Percentiles rank a stretch among this genome's conserved stretches.
phyloP scores from a whole-genome alignment of 1,140 invertebrate species.

The Drosophila ercepeae region DNA sequence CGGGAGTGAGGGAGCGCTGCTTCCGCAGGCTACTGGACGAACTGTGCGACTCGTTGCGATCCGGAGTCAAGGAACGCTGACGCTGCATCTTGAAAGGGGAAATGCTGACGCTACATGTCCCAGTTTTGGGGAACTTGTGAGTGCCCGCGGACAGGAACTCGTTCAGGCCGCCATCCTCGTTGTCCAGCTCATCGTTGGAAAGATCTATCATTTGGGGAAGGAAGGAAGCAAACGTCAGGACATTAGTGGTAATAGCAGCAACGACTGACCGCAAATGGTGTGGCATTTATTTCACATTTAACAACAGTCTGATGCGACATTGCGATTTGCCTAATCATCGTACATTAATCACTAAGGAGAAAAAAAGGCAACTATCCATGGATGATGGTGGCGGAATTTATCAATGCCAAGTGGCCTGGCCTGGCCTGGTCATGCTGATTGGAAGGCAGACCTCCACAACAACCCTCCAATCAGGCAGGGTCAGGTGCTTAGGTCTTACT shows the following conservation, averaged over 20 bases:
- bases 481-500: background rate
- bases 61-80: conserved; percentile 75
- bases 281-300: conserved; percentile 10
- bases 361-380: background rate
- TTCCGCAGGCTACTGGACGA: conserved; percentile 76
- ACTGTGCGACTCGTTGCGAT: conserved; percentile 79
- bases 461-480: background rate
- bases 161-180: conserved; percentile 68
- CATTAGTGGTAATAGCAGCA: background rate
- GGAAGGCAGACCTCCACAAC: background rate
- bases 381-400: background rate
- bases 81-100: conserved; percentile 75
- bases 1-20: conserved; percentile 80
- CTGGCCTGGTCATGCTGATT: conserved; percentile 1
- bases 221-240: conserved; percentile 1
- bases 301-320: background rate
- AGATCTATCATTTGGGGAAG: conserved; percentile 65
- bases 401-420: conserved; percentile 2
- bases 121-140: conserved; percentile 62
- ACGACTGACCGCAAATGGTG: background rate
- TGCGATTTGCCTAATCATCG: conserved; percentile 12
- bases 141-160: conserved; percentile 71
- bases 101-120: conserved; percentile 38
- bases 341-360: background rate
- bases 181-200: conserved; percentile 82